These are phyloP conservation scores for Premnoplex brunnescens DNA, from an alignment of 2,797 vertebrate genomes.

Conservation along the genomic window DNA sequence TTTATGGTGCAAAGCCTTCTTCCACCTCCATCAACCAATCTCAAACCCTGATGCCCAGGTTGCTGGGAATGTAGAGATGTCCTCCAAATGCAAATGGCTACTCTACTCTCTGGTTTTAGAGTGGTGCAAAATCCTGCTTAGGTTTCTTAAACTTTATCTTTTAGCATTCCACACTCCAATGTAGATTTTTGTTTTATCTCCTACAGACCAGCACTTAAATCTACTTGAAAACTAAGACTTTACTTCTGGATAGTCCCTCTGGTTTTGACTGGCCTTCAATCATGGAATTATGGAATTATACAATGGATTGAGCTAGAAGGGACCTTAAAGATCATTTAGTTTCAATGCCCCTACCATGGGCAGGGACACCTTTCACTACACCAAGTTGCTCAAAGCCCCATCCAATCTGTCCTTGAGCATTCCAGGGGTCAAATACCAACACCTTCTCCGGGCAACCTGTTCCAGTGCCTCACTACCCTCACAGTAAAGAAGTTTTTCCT, in stretches of 20 bases:
- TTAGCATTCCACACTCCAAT: background rate
- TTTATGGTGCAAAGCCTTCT: background rate
- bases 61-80: background rate
- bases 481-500: background rate
- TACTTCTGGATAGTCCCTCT: background rate
- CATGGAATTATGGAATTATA: background rate
- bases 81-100: background rate
- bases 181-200: background rate
- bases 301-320: background rate
- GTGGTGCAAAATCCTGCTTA: background rate
- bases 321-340: background rate
- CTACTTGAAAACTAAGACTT: background rate
- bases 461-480: background rate
- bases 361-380: background rate
- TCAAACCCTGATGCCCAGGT: background rate
- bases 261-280: background rate
- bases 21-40: background rate
- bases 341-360: background rate
- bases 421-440: too few species aligned
- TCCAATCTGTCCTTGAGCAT: background rate
- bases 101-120: background rate
- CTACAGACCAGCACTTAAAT: background rate
- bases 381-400: background rate
- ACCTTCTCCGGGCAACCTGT: background rate
- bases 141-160: background rate